These are phyloP conservation scores for Hyperopisus bebe DNA, from an alignment of 2,113 vertebrate genomes.

Conservation along the genomic window DNA sequence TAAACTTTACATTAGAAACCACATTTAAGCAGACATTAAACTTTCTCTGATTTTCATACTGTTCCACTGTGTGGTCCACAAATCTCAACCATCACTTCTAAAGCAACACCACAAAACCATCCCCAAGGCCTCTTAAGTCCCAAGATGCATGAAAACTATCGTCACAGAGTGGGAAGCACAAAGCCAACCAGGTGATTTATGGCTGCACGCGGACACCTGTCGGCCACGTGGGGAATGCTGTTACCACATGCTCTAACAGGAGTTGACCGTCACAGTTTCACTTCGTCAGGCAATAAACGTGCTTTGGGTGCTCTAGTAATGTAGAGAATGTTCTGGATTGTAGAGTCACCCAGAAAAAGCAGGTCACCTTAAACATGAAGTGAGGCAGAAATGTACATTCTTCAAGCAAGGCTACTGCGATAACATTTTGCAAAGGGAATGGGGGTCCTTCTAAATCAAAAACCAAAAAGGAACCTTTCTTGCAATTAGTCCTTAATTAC, in stretches of 20 bases:
- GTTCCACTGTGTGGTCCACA: slow-evolving; percentile 1
- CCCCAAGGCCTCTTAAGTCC: neutral
- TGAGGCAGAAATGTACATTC: neutral
- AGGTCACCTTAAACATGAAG: neutral
- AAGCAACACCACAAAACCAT: neutral
- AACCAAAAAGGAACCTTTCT: neutral
- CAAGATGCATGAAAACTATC: neutral
- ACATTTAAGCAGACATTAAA: neutral
- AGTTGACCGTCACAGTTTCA: neutral
- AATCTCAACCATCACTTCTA: neutral
- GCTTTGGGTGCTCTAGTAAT: neutral
- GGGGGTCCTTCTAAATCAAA: neutral
- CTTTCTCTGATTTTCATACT: neutral
- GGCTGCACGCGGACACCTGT: neutral
- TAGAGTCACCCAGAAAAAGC: neutral
- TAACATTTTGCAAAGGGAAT: neutral
- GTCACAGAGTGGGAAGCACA: neutral
- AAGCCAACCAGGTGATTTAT: neutral
- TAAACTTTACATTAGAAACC: neutral
- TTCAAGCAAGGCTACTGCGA: neutral
- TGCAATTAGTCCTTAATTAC: neutral
- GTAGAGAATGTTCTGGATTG: neutral
- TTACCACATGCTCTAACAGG: neutral
- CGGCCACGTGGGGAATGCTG: neutral
- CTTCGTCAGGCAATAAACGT: neutral